These are phyloP conservation scores for Brevipalpus yothersi DNA, from an alignment of 1,140 invertebrate genomes.

Conservation along the genomic window DNA sequence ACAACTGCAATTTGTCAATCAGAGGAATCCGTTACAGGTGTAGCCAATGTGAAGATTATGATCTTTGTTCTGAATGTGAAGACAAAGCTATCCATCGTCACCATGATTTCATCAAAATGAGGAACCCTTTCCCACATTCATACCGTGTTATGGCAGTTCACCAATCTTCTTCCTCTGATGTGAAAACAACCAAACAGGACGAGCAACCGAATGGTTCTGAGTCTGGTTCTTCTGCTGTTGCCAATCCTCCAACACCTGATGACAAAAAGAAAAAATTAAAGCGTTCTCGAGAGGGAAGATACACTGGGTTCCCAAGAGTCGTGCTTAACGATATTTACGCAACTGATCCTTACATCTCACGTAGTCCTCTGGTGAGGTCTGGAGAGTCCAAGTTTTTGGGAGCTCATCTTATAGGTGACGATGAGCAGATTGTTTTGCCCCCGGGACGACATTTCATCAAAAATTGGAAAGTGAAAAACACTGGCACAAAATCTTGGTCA, in stretches of 20 bases:
- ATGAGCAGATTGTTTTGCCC: slow-evolving; percentile 16
- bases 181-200: no score
- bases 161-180: no score
- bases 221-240: no score
- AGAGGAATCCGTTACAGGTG: not conserved
- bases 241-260: no score
- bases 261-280: no score
- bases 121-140: no score
- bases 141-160: no score
- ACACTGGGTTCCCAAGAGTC: not conserved
- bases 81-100: no score
- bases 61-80: no score
- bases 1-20: not conserved
- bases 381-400: slow-evolving; percentile 5
- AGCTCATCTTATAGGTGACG: slow-evolving; percentile 17
- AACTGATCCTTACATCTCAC: not conserved
- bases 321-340: not conserved
- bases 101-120: no score
- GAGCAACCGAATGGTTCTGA: no score
- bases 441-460: slow-evolving; percentile 18
- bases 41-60: not conserved
- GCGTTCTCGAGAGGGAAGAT: no score
- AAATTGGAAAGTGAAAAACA: slow-evolving; percentile 20
- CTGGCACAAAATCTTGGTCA: slow-evolving; percentile 18
- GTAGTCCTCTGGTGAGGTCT: not conserved